A percentile compares a stretch with the other conserved stretches of the same genome.
These are phyloP conservation scores for Dicroscelio sp. DNA, from an alignment of 2,888 invertebrate species.

Conservation along the genomic window DNA sequence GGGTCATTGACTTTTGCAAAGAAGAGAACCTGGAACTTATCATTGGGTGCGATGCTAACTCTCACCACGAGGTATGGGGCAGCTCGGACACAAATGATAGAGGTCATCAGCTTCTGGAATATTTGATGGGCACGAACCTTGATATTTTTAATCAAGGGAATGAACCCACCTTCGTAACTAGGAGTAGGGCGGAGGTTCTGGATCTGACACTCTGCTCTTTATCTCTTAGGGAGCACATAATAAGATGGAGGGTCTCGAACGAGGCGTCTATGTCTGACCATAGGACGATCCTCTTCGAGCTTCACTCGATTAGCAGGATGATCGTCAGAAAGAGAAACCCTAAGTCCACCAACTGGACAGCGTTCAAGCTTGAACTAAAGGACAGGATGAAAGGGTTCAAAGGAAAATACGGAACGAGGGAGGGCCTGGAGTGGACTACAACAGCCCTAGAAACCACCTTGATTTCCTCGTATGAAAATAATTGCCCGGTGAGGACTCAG, in stretches of 20 bases:
- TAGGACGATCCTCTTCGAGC: background rate
- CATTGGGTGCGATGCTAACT: constrained; percentile 10
- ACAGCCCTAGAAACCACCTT: background rate
- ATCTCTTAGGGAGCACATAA: background rate
- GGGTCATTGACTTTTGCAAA: background rate
- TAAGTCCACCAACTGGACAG: background rate
- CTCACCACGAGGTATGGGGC: constrained; percentile 14
- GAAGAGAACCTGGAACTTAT: background rate
- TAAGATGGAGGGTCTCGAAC: constrained; percentile 33
- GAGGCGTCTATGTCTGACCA: constrained; percentile 38
- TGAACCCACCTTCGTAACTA: constrained; percentile 48
- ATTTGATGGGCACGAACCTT: background rate
- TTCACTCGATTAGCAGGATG: background rate
- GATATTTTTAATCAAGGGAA: background rate
- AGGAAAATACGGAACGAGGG: background rate
- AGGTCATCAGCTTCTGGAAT: constrained; percentile 23
- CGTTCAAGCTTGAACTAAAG: background rate
- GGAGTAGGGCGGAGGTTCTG: constrained; percentile 25
- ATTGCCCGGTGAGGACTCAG: background rate
- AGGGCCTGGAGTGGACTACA: background rate
- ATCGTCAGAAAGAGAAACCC: constrained; percentile 11
- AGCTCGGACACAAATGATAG: constrained; percentile 9
- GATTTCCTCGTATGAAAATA: background rate
- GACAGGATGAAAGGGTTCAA: background rate
- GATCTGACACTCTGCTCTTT: constrained; percentile 1